A percentile compares a stretch with the other conserved stretches of the same genome.
Conservation (phyloP, 2,113 vertebrate species). For the Engraulis encrasicolus region DNA sequence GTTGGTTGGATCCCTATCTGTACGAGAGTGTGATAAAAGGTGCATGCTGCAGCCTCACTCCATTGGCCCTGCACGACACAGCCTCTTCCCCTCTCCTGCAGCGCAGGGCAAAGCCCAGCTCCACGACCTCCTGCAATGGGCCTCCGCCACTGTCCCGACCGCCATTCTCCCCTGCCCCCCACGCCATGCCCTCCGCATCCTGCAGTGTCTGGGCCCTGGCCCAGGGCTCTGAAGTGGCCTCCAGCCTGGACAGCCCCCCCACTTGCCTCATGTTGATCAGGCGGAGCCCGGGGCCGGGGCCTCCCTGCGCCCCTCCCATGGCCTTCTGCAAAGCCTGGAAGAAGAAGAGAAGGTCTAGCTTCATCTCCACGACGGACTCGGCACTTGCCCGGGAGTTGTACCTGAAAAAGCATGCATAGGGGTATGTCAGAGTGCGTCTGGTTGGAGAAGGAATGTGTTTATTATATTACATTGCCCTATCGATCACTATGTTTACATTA, state of each 20-base stretch:
- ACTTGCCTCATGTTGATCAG: slow-evolving; percentile 57
- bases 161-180: slow-evolving; percentile 49
- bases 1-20: slow-evolving; percentile 57
- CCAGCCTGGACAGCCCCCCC: slow-evolving; percentile 44
- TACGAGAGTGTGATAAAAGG: slow-evolving; percentile 77
- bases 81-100: slow-evolving; percentile 61
- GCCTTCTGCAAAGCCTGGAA: slow-evolving; percentile 68
- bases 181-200: slow-evolving; percentile 45
- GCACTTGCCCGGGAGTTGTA: slow-evolving; percentile 60
- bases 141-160: too few species aligned
- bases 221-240: neutral
- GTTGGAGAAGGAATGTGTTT: neutral
- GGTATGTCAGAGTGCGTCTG: neutral
- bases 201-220: slow-evolving; percentile 46
- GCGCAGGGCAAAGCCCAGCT: slow-evolving; percentile 69
- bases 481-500: too few species aligned
- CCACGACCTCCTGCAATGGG: slow-evolving; percentile 37
- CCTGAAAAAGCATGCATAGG: slow-evolving; percentile 53
- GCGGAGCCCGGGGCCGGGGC: too few species aligned
- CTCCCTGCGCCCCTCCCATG: slow-evolving; percentile 37
- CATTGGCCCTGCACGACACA: slow-evolving; percentile 61
- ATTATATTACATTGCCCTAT: neutral
- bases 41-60: slow-evolving; percentile 66
- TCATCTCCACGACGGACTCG: slow-evolving; percentile 62
- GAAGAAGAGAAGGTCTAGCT: slow-evolving; percentile 73